These are phyloP conservation scores for Boloria selene DNA, from an alignment of 2,888 invertebrate genomes.

Conservation along the genomic window DNA sequence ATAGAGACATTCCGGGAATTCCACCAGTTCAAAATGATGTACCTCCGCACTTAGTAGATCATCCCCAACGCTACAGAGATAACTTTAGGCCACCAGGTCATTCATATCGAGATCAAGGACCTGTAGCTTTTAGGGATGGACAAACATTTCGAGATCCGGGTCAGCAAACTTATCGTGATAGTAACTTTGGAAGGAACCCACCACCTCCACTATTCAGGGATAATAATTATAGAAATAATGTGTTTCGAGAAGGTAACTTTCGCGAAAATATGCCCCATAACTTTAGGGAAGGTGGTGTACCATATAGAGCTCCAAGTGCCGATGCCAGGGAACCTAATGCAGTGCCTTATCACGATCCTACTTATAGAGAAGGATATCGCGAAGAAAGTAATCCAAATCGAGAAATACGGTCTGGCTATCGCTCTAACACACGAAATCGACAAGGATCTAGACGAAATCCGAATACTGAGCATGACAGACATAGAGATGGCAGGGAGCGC, in stretches of 20 bases:
- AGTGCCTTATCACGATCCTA: slow-evolving; percentile 64
- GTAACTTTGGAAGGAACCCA: slow-evolving; percentile 60
- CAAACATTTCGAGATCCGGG: slow-evolving; percentile 62
- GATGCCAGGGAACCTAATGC: slow-evolving; percentile 65
- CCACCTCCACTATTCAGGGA: slow-evolving; percentile 67
- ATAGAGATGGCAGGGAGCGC: slow-evolving; percentile 66
- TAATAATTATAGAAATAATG: slow-evolving; percentile 60
- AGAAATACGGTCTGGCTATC: slow-evolving; percentile 62
- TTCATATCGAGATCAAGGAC: slow-evolving; percentile 65
- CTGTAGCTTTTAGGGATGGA: slow-evolving; percentile 55
- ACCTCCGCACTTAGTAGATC: slow-evolving; percentile 70
- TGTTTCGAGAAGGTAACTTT: slow-evolving; percentile 66
- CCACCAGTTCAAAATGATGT: slow-evolving; percentile 62
- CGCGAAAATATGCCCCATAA: slow-evolving; percentile 65
- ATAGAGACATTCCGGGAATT: slow-evolving; percentile 59
- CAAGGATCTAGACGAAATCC: slow-evolving; percentile 65
- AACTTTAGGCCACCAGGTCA: slow-evolving; percentile 65
- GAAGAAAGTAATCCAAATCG: slow-evolving; percentile 61
- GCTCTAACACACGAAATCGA: slow-evolving; percentile 58
- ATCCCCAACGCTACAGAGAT: slow-evolving; percentile 64
- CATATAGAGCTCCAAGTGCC: slow-evolving; percentile 67
- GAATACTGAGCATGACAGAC: slow-evolving; percentile 65
- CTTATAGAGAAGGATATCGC: slow-evolving; percentile 66
- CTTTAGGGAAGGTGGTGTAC: slow-evolving; percentile 63
- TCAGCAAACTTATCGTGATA: slow-evolving; percentile 59